A percentile compares a stretch with the other conserved stretches of the same genome.
phyloP scores from a whole-genome alignment of 2,888 invertebrate genomes.

The Andrena minutula region DNA sequence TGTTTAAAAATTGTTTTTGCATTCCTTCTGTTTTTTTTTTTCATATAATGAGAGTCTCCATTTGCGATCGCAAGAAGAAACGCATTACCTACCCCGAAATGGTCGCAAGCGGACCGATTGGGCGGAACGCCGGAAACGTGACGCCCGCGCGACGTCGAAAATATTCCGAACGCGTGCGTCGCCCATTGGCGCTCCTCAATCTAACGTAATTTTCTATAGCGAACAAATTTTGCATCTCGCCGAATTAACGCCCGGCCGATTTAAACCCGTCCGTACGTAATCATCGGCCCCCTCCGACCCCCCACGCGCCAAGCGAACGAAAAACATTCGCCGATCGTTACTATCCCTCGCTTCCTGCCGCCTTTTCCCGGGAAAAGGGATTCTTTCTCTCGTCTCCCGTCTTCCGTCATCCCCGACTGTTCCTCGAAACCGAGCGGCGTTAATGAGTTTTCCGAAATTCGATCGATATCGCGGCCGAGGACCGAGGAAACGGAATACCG shows the following conservation, averaged over 20 bases:
- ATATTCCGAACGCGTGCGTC: constrained; percentile 33
- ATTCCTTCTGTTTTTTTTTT: no score
- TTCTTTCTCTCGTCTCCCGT: no score
- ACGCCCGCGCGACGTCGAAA: constrained; percentile 5
- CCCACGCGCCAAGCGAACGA: background rate
- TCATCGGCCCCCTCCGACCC: background rate
- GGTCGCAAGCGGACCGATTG: constrained; percentile 5
- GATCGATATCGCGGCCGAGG: constrained; percentile 15
- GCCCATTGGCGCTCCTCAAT: constrained; percentile 29
- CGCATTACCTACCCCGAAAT: background rate
- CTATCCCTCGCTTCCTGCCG: no score
- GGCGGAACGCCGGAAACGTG: constrained; percentile 11
- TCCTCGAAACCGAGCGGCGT: constrained; percentile 9
- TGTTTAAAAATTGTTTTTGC: no score
- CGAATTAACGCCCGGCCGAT: background rate
- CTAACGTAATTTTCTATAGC: constrained; percentile 41
- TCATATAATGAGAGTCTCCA: background rate
- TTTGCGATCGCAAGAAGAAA: background rate
- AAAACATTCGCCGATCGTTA: background rate
- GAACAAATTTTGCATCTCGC: constrained; percentile 2
- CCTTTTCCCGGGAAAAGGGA: no score
- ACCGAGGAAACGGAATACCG: constrained; percentile 5
- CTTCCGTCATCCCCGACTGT: background rate
- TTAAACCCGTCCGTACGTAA: background rate
- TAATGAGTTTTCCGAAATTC: constrained; percentile 15